These are phyloP conservation scores for Acrossocheilus wenchowensis DNA, from an alignment of 2,797 vertebrate species.

Conservation along the genomic window DNA sequence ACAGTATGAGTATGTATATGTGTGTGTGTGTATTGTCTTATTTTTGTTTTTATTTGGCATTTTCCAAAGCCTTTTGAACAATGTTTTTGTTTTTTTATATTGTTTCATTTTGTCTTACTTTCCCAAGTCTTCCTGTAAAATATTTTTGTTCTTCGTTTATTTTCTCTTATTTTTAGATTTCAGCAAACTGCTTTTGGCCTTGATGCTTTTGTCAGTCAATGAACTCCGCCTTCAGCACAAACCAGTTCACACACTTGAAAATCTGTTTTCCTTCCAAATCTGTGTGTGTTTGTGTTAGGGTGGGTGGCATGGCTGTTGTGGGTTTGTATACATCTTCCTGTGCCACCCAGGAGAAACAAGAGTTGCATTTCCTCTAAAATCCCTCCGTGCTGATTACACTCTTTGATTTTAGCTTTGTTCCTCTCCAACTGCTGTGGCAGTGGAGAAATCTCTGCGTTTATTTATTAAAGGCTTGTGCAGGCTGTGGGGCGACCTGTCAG, in stretches of 20 bases:
- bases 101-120: background rate
- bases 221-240: background rate
- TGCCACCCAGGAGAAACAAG: constrained; percentile 38
- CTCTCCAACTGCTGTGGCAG: constrained; percentile 23
- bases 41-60: no score
- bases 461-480: constrained; percentile 52
- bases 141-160: background rate
- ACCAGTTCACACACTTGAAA: background rate
- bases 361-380: constrained; percentile 47
- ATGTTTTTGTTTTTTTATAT: background rate
- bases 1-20: no score
- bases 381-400: constrained; percentile 52
- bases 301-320: constrained; percentile 51
- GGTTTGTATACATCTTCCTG: constrained; percentile 48
- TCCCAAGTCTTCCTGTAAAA: background rate
- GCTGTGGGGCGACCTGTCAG: constrained; percentile 42
- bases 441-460: constrained; percentile 41
- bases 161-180: background rate
- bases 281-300: constrained; percentile 43
- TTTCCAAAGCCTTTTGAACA: no score
- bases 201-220: background rate
- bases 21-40: no score
- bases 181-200: background rate
- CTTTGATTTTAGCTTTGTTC: constrained; percentile 58
- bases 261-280: constrained; percentile 25